phyloP scores from a whole-genome alignment of 2,797 vertebrate species.

The Chanos chanos region DNA sequence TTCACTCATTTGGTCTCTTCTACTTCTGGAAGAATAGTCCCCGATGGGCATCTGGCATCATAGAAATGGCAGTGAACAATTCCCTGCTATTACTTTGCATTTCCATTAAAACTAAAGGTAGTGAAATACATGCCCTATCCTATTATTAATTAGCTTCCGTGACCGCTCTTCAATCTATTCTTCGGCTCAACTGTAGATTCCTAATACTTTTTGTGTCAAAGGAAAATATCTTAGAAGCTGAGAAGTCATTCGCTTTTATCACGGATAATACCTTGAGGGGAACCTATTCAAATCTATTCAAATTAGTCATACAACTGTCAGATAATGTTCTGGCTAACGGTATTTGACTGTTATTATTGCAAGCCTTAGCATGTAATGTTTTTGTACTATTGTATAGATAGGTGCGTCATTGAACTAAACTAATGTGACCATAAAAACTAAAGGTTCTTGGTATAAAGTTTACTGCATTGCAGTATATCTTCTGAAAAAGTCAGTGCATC shows the following conservation, averaged over 20 bases:
- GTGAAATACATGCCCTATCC: conserved; percentile 54
- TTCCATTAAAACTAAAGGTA: conserved; percentile 67
- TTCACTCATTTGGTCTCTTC: conserved; percentile 53
- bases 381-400: neutral
- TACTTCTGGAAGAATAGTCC: conserved; percentile 56
- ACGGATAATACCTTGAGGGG: conserved; percentile 53
- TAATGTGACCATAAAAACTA: conserved; percentile 6
- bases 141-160: conserved; percentile 70
- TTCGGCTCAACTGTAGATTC: conserved; percentile 52
- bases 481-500: neutral
- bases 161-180: conserved; percentile 53
- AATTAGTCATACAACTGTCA: conserved; percentile 25
- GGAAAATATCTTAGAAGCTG: conserved; percentile 51
- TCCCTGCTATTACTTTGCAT: conserved; percentile 66
- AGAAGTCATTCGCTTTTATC: conserved; percentile 55
- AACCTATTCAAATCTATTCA: conserved; percentile 14
- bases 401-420: conserved; percentile 12
- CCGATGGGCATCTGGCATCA: conserved; percentile 60
- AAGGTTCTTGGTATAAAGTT: conserved; percentile 6
- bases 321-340: too few relatives aligned
- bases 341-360: neutral
- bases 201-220: conserved; percentile 62
- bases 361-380: neutral
- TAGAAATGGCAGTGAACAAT: conserved; percentile 62
- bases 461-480: conserved; percentile 6